Evolutionary conservation across 2,113 vertebrate species (phyloP).

Genomic region (Phrynocephalus versicolor): DNA sequence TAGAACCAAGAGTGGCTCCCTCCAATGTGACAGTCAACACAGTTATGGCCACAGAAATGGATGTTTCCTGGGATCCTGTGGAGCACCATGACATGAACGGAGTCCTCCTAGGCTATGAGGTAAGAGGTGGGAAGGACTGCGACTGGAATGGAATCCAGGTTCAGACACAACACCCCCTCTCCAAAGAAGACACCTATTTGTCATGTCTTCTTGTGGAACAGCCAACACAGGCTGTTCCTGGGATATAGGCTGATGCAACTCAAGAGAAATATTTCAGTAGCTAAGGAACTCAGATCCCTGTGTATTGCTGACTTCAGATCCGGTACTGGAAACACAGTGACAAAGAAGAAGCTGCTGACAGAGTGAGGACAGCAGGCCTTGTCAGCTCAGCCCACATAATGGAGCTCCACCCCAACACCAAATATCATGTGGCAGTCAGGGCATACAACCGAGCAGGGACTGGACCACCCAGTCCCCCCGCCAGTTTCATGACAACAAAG

Average conservation of each 20-base stretch:
- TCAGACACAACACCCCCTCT: neutral
- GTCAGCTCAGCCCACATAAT: slow-evolving; percentile 84
- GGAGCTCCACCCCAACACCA: slow-evolving; percentile 86
- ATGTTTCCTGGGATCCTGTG: slow-evolving; percentile 90
- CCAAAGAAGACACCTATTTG: neutral
- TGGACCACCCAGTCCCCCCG: slow-evolving; percentile 85
- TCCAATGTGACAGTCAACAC: slow-evolving; percentile 83
- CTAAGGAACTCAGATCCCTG: neutral
- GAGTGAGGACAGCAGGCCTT: slow-evolving; percentile 88
- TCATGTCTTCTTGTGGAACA: neutral
- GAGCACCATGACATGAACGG: slow-evolving; percentile 80
- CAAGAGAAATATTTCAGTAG: neutral
- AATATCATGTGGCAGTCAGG: slow-evolving; percentile 89
- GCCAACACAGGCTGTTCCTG: neutral
- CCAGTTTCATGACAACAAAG: slow-evolving; percentile 87
- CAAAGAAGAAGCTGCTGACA: slow-evolving; percentile 90
- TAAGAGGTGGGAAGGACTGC: slow-evolving; percentile 47
- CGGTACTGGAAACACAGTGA: slow-evolving; percentile 94
- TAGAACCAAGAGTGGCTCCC: slow-evolving; percentile 89
- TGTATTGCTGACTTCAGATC: slow-evolving; percentile 73
- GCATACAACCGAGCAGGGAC: slow-evolving; percentile 95
- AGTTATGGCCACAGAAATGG: slow-evolving; percentile 88
- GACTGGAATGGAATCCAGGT: neutral
- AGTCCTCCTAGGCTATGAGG: slow-evolving; percentile 93
- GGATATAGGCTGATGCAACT: neutral